phyloP scores from a whole-genome alignment of 2,888 invertebrate species.

The Microctonus brassicae region DNA sequence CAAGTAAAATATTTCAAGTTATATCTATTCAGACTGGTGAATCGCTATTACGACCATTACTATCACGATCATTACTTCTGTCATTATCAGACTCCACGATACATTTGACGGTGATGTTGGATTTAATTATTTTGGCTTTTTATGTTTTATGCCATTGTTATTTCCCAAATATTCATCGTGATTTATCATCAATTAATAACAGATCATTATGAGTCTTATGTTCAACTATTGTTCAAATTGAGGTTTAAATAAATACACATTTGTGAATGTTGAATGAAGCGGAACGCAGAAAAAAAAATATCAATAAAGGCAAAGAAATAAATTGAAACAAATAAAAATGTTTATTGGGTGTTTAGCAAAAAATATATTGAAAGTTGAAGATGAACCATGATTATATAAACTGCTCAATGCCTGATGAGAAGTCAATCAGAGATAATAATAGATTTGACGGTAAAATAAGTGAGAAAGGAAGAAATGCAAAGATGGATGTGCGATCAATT shows the following conservation, averaged over 20 bases:
- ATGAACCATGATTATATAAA: neutral
- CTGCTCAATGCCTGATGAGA: neutral
- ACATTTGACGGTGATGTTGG: constrained; percentile 14
- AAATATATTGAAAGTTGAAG: neutral
- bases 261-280: neutral
- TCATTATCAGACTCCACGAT: neutral
- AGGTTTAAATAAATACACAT: neutral
- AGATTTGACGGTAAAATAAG: neutral
- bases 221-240: neutral
- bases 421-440: neutral
- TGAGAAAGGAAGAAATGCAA: neutral
- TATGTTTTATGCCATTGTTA: neutral
- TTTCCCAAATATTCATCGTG: neutral
- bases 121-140: neutral
- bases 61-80: constrained; percentile 16
- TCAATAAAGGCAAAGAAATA: neutral
- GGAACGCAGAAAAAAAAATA: neutral
- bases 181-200: neutral
- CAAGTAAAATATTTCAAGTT: neutral
- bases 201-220: neutral
- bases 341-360: constrained; percentile 9
- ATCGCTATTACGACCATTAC: neutral
- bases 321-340: constrained; percentile 3
- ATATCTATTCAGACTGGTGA: constrained; percentile 11
- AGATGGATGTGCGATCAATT: neutral